Percentiles rank a stretch among this genome's conserved stretches.
Evolutionary conservation across 2,797 vertebrate genomes (phyloP).

Genomic region (Pseudomugil tenellus): DNA sequence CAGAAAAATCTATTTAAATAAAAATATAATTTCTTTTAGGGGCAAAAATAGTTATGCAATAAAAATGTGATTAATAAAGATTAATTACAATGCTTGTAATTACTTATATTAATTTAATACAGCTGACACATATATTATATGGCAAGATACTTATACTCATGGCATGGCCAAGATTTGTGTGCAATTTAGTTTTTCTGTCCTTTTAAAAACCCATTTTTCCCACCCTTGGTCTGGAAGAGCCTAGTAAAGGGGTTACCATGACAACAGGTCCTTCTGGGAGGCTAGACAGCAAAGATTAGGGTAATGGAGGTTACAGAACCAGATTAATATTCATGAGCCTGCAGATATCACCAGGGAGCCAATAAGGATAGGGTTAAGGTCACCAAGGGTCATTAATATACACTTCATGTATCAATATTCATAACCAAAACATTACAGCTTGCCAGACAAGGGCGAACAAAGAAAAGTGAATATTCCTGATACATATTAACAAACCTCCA

Average conservation of each 20-base stretch:
- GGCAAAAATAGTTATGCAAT: no score
- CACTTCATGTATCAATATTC: slow-evolving; percentile 90
- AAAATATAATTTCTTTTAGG: no score
- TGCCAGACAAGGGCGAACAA: slow-evolving; percentile 89
- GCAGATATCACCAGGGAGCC: slow-evolving; percentile 86
- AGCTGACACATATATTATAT: not conserved
- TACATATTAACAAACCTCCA: slow-evolving; percentile 86
- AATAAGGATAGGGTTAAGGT: slow-evolving; percentile 91
- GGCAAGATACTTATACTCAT: slow-evolving; percentile 32
- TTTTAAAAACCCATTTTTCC: slow-evolving; percentile 73
- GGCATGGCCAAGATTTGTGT: slow-evolving; percentile 55
- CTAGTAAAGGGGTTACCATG: slow-evolving; percentile 87
- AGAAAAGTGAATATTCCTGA: slow-evolving; percentile 86
- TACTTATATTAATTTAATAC: no score
- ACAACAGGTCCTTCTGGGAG: slow-evolving; percentile 87
- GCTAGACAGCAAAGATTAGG: slow-evolving; percentile 90
- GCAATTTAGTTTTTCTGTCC: slow-evolving; percentile 71
- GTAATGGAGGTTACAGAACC: slow-evolving; percentile 90
- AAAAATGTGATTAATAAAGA: no score
- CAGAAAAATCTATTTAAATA: no score
- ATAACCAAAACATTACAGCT: slow-evolving; percentile 90
- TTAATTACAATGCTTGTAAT: no score
- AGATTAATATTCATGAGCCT: slow-evolving; percentile 89
- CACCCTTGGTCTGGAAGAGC: slow-evolving; percentile 83
- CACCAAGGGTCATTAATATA: slow-evolving; percentile 90